Percentiles rank a stretch among this genome's conserved stretches.
Conservation (phyloP, 2,888 invertebrate species). For the Ptychoptera contaminata region DNA sequence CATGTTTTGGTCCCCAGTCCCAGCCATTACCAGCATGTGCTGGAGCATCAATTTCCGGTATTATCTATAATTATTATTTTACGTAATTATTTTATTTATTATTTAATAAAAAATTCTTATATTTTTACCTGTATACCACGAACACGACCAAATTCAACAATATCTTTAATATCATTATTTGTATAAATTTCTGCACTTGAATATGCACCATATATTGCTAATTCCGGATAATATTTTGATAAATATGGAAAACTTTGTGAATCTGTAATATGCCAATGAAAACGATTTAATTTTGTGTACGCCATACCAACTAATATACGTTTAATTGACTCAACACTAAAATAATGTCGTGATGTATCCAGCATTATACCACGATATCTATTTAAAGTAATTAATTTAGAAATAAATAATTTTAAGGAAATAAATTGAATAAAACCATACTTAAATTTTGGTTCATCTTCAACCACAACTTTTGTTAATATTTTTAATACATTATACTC, state of each 20-base stretch:
- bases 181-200: constrained; percentile 63
- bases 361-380: constrained; percentile 71
- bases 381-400: not conserved
- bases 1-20: constrained; percentile 64
- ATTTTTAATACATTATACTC: constrained; percentile 43
- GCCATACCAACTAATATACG: constrained; percentile 77
- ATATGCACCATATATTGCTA: constrained; percentile 74
- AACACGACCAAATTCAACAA: constrained; percentile 62
- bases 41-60: constrained; percentile 83
- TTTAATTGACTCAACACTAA: constrained; percentile 54
- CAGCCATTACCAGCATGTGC: constrained; percentile 80
- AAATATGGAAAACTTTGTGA: constrained; percentile 86
- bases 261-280: constrained; percentile 87
- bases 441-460: constrained; percentile 58
- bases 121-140: constrained; percentile 71
- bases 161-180: constrained; percentile 48
- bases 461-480: constrained; percentile 46
- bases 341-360: constrained; percentile 83
- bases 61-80: constrained; percentile 51
- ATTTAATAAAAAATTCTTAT: not conserved
- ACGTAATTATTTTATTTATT: constrained; percentile 30
- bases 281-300: constrained; percentile 75
- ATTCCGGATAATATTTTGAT: constrained; percentile 55
- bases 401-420: not conserved
- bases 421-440: constrained; percentile 6